These are phyloP conservation scores for Mastomys natalensis DNA, from an alignment of 2,113 vertebrate genomes.

Conservation along the genomic window DNA sequence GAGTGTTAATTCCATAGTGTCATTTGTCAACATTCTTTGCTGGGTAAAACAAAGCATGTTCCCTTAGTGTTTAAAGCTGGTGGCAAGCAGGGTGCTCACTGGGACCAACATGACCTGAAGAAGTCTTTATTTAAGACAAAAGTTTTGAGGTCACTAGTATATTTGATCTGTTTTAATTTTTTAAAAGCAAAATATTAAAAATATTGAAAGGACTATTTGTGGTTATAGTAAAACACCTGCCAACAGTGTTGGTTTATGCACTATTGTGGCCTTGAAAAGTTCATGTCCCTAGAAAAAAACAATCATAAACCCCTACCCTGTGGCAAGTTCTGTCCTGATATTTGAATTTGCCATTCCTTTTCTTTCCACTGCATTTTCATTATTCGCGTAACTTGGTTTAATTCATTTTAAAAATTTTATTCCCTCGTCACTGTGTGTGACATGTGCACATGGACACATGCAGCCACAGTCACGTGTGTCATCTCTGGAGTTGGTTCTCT, in stretches of 20 bases:
- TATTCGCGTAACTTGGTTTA: background rate
- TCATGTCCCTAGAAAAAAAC: background rate
- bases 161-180: slow-evolving; percentile 37
- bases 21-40: slow-evolving; percentile 9
- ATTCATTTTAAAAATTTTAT: background rate
- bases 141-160: background rate
- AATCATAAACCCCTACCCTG: background rate
- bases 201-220: background rate
- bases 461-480: background rate
- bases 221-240: background rate
- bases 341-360: background rate
- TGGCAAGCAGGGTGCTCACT: background rate
- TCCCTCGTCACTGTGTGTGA: background rate
- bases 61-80: background rate
- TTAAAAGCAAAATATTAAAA: background rate
- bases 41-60: background rate
- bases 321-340: background rate
- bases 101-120: background rate
- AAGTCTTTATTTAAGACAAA: background rate
- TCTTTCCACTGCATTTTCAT: background rate
- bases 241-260: background rate
- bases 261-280: background rate
- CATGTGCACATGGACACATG: background rate
- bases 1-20: background rate
- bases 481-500: background rate